Conservation (phyloP, 2,888 invertebrate genomes). For the Acheta domesticus region DNA sequence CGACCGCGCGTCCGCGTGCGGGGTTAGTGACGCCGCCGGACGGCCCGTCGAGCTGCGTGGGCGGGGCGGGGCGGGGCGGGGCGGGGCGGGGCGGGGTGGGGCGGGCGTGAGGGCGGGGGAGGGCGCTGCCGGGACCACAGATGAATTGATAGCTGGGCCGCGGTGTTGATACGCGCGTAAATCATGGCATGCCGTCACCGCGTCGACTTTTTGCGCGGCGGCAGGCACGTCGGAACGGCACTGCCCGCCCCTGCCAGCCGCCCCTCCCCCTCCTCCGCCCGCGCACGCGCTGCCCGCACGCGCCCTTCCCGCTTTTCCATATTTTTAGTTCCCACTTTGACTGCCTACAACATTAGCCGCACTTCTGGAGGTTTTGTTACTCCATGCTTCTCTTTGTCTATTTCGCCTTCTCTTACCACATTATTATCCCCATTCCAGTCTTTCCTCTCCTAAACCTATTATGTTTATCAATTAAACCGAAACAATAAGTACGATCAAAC, state of each 20-base stretch:
- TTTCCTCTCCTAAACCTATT: no score
- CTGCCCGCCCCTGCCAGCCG: background rate
- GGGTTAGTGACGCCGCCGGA: background rate
- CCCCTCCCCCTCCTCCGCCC: background rate
- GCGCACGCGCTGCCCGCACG: background rate
- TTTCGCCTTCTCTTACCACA: no score
- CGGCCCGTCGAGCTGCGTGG: background rate
- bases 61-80: background rate
- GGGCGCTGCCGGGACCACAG: background rate
- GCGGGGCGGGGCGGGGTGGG: no score
- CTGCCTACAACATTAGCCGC: no score
- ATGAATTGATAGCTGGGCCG: background rate
- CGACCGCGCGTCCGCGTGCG: background rate
- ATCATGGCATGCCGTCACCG: background rate
- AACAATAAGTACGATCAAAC: no score
- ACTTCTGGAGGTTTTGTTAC: no score
- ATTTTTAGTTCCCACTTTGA: no score
- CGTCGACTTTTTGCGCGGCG: constrained; percentile 1
- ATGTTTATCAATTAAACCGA: no score
- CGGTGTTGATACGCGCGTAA: background rate
- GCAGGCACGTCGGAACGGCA: background rate
- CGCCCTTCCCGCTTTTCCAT: no score
- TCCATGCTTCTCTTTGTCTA: no score
- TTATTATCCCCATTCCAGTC: no score
- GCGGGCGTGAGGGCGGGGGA: background rate